Conservation (phyloP, 2,888 invertebrate species). For the Philonicus albiceps region DNA sequence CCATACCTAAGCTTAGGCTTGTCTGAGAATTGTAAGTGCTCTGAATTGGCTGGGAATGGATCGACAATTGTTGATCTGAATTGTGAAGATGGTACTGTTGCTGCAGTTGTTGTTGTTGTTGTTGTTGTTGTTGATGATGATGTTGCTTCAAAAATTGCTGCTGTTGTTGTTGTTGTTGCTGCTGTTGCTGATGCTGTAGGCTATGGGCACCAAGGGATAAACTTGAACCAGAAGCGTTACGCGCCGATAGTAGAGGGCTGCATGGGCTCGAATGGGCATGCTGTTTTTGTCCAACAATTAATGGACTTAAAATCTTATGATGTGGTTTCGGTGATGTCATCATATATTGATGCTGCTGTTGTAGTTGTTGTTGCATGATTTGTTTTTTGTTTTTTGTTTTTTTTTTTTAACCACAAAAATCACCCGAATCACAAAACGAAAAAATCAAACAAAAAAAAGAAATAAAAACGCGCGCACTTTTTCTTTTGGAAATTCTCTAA, state of each 20-base stretch:
- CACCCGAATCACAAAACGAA: not conserved
- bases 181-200: slow-evolving; percentile 34
- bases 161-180: slow-evolving; percentile 19
- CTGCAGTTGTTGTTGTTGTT: slow-evolving; percentile 36
- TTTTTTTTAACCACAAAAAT: too few species aligned
- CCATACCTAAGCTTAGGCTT: not conserved
- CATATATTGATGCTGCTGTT: slow-evolving; percentile 44
- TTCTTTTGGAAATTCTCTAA: not conserved
- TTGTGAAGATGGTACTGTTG: slow-evolving; percentile 40
- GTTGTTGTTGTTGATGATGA: slow-evolving; percentile 42
- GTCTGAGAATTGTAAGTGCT: slow-evolving; percentile 29
- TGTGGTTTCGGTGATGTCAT: slow-evolving; percentile 50
- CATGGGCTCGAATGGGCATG: slow-evolving; percentile 50
- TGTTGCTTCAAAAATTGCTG: slow-evolving; percentile 41
- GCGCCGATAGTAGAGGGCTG: slow-evolving; percentile 47
- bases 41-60: slow-evolving; percentile 31
- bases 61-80: slow-evolving; percentile 42
- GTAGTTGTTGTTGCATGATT: slow-evolving; percentile 8
- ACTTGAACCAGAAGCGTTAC: slow-evolving; percentile 18
- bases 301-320: slow-evolving; percentile 46
- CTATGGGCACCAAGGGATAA: not conserved
- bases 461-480: not conserved
- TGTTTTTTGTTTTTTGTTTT: not conserved
- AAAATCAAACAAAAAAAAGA: not conserved
- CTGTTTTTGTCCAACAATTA: slow-evolving; percentile 48